Evolutionary conservation across 1,140 invertebrate genomes (phyloP).

Genomic region (Hyles euphorbiae): DNA sequence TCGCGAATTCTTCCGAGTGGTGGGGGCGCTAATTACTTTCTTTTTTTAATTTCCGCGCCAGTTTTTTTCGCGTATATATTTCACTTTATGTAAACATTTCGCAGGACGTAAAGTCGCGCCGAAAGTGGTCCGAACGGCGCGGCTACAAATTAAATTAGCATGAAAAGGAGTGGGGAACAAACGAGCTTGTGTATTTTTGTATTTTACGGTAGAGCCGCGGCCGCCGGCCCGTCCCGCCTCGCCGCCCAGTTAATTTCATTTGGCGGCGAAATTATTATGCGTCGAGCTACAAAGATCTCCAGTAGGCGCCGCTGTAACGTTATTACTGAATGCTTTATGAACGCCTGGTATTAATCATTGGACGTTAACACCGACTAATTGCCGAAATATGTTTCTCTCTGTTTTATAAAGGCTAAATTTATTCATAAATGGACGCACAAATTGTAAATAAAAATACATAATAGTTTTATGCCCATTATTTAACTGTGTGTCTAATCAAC

Average conservation of each 20-base stretch:
- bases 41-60: slow-evolving; percentile 5
- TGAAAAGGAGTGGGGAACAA: slow-evolving; percentile 23
- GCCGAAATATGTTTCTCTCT: no score
- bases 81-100: slow-evolving; percentile 1
- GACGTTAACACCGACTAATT: no score
- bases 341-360: background rate
- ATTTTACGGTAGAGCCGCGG: slow-evolving; percentile 2
- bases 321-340: slow-evolving; percentile 5
- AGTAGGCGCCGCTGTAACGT: slow-evolving; percentile 3
- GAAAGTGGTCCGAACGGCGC: slow-evolving; percentile 17
- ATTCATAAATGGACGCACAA: no score
- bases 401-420: no score
- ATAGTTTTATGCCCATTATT: no score
- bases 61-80: background rate
- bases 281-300: slow-evolving; percentile 5
- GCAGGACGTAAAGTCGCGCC: slow-evolving; percentile 18
- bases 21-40: slow-evolving; percentile 1
- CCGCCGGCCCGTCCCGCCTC: slow-evolving; percentile 1
- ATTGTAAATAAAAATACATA: no score
- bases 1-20: no score
- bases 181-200: slow-evolving; percentile 22
- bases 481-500: no score
- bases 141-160: slow-evolving; percentile 30
- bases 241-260: slow-evolving; percentile 21
- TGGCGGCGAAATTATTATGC: slow-evolving; percentile 20